Evolutionary conservation across 1,140 invertebrate species (phyloP), one percentile per base, ranked within the genome.

Genomic region (Popillia japonica): DNA sequence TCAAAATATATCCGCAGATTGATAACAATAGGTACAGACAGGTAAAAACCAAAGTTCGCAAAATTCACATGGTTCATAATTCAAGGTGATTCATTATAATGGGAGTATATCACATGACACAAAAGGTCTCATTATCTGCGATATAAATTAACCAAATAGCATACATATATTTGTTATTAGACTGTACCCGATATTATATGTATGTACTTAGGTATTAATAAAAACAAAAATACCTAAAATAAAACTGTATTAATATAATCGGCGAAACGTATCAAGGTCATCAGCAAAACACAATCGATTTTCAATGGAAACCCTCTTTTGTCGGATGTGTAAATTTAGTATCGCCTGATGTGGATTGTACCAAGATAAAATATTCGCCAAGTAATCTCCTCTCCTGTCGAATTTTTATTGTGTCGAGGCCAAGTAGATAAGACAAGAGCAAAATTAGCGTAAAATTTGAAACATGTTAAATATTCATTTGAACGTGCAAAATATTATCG

Each of bases 321-420:
- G 48, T n/a, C n/a, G 14, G 6, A n/a, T 55, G 17, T 48, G 48
- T 55, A 55, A 55, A 17, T 17, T 55, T 20, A 55, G 48, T n/a
- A 55, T 55, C 48, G 48, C 48, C 48, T 55, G 48, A 55, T 55
- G 14, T 55, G 48, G 48, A 55, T 34, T 55, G 48, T 55, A 55
- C 17, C 48, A 55, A 7, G 14, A 55, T 55, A 55, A 55, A 55
- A 55, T 55, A 55, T 55, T 55, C 48, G 48, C 48, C 6, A 55
- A 55, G n/a, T 55, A 55, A 55, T 55, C 48, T 55, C 14, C 48
- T 55, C 11, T 55, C 48, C 14, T n/a, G 48, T 17, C 48, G 48
- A 14, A 17, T 55, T 55, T 55, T 48, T 48, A 17, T 55, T 17
- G 14, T 55, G 48, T 55, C 48, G 48, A 55, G 48, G 48, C n/a